Conservation (phyloP, 2,888 invertebrate genomes). For the Tetropium fuscum region DNA sequence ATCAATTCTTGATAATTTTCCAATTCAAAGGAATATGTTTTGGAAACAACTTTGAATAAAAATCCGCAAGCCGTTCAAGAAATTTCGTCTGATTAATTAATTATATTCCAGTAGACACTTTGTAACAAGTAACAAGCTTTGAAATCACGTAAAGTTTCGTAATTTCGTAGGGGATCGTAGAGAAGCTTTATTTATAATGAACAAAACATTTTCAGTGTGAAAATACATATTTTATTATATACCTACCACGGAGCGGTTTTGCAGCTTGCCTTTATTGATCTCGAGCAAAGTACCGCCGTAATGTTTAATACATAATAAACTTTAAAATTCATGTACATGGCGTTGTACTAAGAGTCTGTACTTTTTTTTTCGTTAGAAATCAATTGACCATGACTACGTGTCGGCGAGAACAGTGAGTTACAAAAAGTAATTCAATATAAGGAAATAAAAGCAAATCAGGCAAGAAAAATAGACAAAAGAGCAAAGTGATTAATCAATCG, state of each 20-base stretch:
- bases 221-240: constrained; percentile 16
- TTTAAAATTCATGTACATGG: too few species aligned
- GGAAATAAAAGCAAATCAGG: not conserved
- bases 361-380: not conserved
- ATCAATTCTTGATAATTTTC: not conserved
- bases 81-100: constrained; percentile 23
- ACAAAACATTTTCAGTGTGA: constrained; percentile 23
- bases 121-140: constrained; percentile 18
- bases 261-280: constrained; percentile 12
- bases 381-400: constrained; percentile 1
- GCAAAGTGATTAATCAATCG: not conserved
- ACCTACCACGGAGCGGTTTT: constrained; percentile 16
- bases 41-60: not conserved
- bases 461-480: not conserved
- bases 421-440: too few species aligned
- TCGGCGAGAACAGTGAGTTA: not conserved
- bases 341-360: not conserved
- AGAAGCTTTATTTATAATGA: constrained; percentile 19
- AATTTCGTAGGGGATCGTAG: constrained; percentile 16
- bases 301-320: constrained; percentile 1
- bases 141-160: constrained; percentile 17
- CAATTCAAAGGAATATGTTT: not conserved
- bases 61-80: constrained; percentile 5
- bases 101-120: constrained; percentile 19
- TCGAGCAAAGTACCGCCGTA: not conserved